Conservation (phyloP, 2,888 invertebrate species). For the Sinelater perroti region DNA sequence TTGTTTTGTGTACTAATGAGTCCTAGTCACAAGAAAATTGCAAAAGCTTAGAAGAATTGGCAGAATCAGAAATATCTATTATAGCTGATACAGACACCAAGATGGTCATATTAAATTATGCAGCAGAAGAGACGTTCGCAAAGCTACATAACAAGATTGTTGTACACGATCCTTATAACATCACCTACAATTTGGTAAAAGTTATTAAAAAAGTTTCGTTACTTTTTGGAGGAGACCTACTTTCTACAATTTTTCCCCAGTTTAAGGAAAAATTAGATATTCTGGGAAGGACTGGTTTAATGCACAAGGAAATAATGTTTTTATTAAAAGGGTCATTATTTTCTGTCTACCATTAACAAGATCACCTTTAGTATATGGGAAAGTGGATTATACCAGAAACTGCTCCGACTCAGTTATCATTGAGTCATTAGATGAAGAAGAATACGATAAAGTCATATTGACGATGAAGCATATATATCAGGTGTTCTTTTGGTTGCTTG, state of each 20-base stretch:
- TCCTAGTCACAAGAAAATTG: not conserved
- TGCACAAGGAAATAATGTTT: slow-evolving; percentile 1
- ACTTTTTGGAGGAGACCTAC: not conserved
- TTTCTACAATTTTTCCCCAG: slow-evolving; percentile 1
- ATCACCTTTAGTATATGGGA: not conserved
- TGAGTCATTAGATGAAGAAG: not conserved
- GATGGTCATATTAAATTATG: not conserved
- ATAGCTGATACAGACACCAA: not conserved
- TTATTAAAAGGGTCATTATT: slow-evolving; percentile 16
- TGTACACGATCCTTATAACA: not conserved
- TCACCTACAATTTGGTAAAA: not conserved
- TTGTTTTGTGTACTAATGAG: not conserved
- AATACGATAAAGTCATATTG: not conserved
- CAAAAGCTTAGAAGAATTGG: slow-evolving; percentile 7
- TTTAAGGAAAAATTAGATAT: slow-evolving; percentile 6
- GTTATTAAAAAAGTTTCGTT: not conserved
- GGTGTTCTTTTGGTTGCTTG: not conserved
- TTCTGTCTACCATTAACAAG: slow-evolving; percentile 9
- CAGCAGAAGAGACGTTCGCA: not conserved
- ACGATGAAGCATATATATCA: not conserved
- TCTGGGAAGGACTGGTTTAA: not conserved
- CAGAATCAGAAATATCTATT: not conserved
- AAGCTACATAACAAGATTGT: slow-evolving; percentile 2
- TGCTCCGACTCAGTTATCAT: not conserved
- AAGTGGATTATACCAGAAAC: slow-evolving; percentile 14